phyloP scores from a whole-genome alignment of 1,140 invertebrate species.

The Mamestra configurata region DNA sequence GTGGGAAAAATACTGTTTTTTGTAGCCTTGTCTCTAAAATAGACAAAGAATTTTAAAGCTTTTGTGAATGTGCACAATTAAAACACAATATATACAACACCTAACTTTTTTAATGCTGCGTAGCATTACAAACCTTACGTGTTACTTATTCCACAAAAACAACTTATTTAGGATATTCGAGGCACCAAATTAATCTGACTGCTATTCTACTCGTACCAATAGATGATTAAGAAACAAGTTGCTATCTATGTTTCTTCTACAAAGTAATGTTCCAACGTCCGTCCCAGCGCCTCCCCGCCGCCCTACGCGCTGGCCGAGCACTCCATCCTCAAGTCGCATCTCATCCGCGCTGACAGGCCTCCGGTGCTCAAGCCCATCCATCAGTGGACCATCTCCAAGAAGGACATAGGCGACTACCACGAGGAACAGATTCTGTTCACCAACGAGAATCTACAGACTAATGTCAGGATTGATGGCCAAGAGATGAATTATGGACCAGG shows the following conservation, averaged over 20 bases:
- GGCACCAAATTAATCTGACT: too few relatives aligned
- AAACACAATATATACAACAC: too few relatives aligned
- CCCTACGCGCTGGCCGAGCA: constrained; percentile 78
- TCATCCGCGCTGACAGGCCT: constrained; percentile 69
- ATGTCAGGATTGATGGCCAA: constrained; percentile 71
- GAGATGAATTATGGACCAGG: constrained; percentile 80
- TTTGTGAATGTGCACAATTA: too few relatives aligned
- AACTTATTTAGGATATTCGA: too few relatives aligned
- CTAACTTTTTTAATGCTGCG: too few relatives aligned
- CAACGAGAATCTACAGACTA: constrained; percentile 80
- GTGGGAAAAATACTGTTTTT: too few relatives aligned
- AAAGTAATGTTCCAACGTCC: not conserved
- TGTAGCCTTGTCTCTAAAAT: too few relatives aligned
- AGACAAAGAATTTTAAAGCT: too few relatives aligned
- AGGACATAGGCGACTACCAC: constrained; percentile 82
- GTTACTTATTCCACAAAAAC: too few relatives aligned
- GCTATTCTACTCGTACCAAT: too few relatives aligned
- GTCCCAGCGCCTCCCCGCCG: constrained; percentile 69
- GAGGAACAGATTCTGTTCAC: constrained; percentile 86
- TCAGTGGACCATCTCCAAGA: constrained; percentile 87
- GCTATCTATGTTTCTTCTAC: not conserved
- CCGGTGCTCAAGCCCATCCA: constrained; percentile 76
- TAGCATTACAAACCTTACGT: too few relatives aligned
- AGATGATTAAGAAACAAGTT: too few relatives aligned
- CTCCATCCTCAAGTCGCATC: constrained; percentile 85